phyloP scores from a whole-genome alignment of 2,113 vertebrate genomes.

The Charina bottae region DNA sequence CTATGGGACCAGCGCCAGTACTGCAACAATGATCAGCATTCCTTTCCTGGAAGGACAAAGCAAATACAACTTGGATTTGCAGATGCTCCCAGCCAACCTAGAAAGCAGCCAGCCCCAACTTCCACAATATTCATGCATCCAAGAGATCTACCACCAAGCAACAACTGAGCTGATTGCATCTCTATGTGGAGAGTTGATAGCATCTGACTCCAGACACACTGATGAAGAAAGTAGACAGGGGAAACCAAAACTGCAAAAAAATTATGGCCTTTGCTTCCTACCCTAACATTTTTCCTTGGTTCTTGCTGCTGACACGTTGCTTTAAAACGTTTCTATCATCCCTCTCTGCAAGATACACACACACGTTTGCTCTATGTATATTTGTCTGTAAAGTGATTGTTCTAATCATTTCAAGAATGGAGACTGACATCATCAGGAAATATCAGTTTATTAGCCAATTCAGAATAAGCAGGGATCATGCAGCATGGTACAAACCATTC shows the following conservation, averaged over 20 bases:
- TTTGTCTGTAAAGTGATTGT: not conserved
- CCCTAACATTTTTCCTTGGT: not conserved
- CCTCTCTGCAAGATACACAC: not conserved
- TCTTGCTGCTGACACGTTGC: not conserved
- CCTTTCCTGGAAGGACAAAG: not conserved
- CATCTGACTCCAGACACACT: not conserved
- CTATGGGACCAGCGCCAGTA: not conserved
- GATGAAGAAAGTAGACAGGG: not conserved
- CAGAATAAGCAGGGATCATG: not conserved
- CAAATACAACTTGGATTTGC: not conserved
- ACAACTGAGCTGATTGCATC: not conserved
- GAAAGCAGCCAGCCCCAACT: not conserved
- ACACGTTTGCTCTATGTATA: not conserved
- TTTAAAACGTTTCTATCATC: not conserved
- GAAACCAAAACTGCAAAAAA: not conserved
- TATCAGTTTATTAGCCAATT: not conserved
- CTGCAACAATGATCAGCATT: not conserved
- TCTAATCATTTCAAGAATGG: not conserved
- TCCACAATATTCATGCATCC: no score
- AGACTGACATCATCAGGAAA: not conserved
- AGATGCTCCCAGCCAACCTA: not conserved
- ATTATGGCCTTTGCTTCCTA: not conserved
- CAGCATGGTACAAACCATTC: not conserved
- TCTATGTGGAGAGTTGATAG: not conserved
- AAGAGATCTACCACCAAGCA: not conserved